Evolutionary conservation across 1,140 invertebrate species (phyloP), one percentile per base, ranked within the genome.

Genomic region (Lasioglossum albipes): DNA sequence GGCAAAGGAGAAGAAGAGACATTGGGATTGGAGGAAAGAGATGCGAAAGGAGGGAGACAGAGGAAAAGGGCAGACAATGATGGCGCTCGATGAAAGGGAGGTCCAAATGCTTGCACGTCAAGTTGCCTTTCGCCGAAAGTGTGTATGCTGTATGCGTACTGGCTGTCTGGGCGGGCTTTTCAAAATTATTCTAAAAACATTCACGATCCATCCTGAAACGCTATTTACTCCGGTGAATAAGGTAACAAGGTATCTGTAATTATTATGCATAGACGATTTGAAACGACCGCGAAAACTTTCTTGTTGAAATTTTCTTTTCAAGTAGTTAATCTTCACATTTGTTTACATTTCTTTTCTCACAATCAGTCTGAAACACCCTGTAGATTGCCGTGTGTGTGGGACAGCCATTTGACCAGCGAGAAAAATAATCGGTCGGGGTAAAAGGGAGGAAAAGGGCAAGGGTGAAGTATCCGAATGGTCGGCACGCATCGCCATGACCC

Each of bases 401-500:
- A 57, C 61, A 64, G 61, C 69, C 73, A 73, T 74, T 66, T 20
- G 71, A 66, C 42, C 18, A 16, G 5, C 20, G 41, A 41, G 42
- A n/a, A 45, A 76, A 70, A 49, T 70, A 22, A 36, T 13, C 41
- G 31, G 6, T 20, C n/a, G 13, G 49, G 52, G 36, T 41, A n/a
- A 54, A 42, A 65, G 41, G 61, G 70, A 13, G 36, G 13, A 27
- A 45, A 73, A 65, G 61, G 12, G 54, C 65, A 31, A 52, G 65
- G 70, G 18, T 52, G 73, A 52, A 52, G 41, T 45, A 67, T 89
- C 86, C 86, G 83, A 81, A 72, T 69, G 82, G 72, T 69, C 68
- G 81, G 72, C 75, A 86, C 87, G 83, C 87, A 84, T 78, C 71
- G 36, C 18, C 69, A 52, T 70, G 71, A 59, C 67, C 66, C 31